phyloP scores from a whole-genome alignment of 2,797 vertebrate genomes.

The Notoglanidium macrostoma region DNA sequence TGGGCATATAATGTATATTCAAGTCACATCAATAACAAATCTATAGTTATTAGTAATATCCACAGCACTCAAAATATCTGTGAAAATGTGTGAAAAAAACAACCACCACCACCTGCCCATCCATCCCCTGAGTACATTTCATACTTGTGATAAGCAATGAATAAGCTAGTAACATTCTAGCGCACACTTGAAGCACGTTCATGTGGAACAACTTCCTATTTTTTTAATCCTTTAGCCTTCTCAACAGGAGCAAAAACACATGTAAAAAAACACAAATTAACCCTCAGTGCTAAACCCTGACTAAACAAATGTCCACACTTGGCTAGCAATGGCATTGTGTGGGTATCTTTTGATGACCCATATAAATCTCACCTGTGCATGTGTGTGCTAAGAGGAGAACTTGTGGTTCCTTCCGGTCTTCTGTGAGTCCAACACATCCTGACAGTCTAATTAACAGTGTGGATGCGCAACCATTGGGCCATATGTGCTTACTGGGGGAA shows the following conservation, averaged over 20 bases:
- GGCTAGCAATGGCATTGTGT: background rate
- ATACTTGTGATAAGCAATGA: background rate
- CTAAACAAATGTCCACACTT: background rate
- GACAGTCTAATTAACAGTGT: conserved; percentile 75
- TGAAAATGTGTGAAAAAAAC: background rate
- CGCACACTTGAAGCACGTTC: background rate
- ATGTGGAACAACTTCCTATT: background rate
- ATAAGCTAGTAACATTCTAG: background rate
- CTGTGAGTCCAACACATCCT: conserved; percentile 63
- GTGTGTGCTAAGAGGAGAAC: conserved; percentile 1
- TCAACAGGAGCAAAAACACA: background rate
- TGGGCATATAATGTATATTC: no score
- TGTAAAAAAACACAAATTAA: background rate
- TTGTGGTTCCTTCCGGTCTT: conserved; percentile 46
- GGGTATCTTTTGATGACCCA: background rate
- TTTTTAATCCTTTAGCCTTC: background rate
- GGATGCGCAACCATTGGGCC: conserved; percentile 67
- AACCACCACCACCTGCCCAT: background rate
- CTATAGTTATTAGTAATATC: background rate
- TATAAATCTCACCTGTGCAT: conserved; percentile 21
- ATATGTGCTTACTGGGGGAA: conserved; percentile 73
- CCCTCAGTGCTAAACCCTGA: background rate
- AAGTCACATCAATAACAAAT: no score
- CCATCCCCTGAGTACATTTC: background rate
- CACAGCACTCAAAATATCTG: background rate